Conservation (phyloP, 1,140 invertebrate genomes). For the Drosophila rhopaloa region DNA sequence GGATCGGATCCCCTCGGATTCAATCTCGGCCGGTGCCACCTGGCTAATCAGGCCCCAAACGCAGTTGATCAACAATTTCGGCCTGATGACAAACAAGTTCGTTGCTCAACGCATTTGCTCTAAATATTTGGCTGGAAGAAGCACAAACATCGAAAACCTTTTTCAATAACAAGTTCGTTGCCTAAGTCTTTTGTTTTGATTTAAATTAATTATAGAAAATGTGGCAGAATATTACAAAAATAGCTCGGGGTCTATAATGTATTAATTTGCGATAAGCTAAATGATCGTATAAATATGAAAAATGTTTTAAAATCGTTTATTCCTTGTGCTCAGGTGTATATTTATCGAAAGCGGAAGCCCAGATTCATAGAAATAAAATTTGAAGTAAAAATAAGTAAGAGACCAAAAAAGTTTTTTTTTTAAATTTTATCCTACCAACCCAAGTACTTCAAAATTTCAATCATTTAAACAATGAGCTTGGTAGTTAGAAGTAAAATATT, state of each 20-base stretch:
- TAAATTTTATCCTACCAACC: no score
- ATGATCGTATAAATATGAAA: not conserved
- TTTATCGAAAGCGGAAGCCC: no score
- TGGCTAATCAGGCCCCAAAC: slow-evolving; percentile 37
- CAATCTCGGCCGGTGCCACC: slow-evolving; percentile 1
- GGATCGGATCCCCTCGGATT: slow-evolving; percentile 53
- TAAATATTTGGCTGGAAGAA: slow-evolving; percentile 22
- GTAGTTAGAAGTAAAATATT: no score
- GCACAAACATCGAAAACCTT: slow-evolving; percentile 25
- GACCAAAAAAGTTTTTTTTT: no score
- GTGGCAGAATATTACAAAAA: not conserved
- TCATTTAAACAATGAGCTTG: no score
- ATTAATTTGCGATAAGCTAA: not conserved
- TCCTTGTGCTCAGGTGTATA: no score
- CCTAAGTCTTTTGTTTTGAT: slow-evolving; percentile 47
- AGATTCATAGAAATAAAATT: no score
- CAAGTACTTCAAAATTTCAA: no score
- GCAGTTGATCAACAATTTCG: slow-evolving; percentile 40
- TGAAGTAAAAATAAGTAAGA: no score
- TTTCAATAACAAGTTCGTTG: slow-evolving; percentile 58
- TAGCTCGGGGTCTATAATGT: not conserved
- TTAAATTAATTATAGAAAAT: not conserved
- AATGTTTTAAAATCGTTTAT: not conserved
- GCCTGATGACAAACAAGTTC: slow-evolving; percentile 61
- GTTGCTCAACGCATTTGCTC: slow-evolving; percentile 69